These are phyloP conservation scores for Platycheirus albimanus DNA, from an alignment of 2,888 invertebrate species.

Conservation along the genomic window DNA sequence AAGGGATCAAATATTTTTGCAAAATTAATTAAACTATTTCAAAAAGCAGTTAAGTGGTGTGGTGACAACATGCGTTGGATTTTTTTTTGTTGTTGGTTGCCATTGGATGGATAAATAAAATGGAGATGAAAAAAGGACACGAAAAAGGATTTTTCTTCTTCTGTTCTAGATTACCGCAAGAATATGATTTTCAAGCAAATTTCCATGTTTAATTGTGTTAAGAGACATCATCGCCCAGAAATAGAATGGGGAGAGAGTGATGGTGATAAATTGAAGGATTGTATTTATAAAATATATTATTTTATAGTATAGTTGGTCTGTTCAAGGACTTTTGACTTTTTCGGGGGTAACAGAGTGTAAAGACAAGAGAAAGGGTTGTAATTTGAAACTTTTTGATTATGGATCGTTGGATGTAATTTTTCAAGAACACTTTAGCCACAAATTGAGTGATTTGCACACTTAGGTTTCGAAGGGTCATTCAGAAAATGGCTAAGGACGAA, in stretches of 20 bases:
- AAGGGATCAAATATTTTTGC: constrained; percentile 27
- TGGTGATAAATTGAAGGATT: constrained; percentile 25
- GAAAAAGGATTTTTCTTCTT: constrained; percentile 1
- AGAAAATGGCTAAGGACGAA: too few species aligned
- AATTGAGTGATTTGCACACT: constrained; percentile 23
- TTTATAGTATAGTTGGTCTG: constrained; percentile 2
- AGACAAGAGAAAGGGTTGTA: neutral
- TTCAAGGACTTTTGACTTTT: constrained; percentile 13
- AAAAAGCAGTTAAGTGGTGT: constrained; percentile 62
- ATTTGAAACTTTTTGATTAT: constrained; percentile 7
- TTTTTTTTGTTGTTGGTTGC: constrained; percentile 28
- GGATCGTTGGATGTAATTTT: neutral
- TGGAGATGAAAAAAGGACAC: constrained; percentile 4
- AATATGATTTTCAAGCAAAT: constrained; percentile 31
- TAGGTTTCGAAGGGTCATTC: constrained; percentile 4
- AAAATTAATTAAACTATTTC: constrained; percentile 69
- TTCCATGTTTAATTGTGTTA: constrained; percentile 30
- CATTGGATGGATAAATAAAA: constrained; percentile 19
- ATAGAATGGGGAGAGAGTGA: neutral
- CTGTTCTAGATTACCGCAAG: constrained; percentile 12
- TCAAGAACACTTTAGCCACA: neutral
- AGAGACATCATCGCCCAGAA: neutral
- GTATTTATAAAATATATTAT: neutral
- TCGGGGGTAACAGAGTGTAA: neutral
- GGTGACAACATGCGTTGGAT: constrained; percentile 53